Evolutionary conservation across 2,113 vertebrate genomes (phyloP).

Genomic region (Neolamprologus sp.): DNA sequence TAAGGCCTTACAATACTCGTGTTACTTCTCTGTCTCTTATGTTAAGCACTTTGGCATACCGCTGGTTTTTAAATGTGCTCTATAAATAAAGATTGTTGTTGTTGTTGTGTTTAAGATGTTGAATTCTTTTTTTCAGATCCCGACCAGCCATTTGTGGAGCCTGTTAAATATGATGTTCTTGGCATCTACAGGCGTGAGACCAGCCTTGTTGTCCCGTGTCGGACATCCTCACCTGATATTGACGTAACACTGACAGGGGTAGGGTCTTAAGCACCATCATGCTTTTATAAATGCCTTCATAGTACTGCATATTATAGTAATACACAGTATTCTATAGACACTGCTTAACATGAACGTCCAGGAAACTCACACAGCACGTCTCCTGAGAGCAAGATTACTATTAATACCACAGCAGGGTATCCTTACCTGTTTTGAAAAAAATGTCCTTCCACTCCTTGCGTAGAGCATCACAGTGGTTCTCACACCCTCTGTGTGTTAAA

Average conservation of each 20-base stretch:
- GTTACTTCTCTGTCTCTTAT: no score
- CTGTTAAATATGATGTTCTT: not conserved
- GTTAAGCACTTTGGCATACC: no score
- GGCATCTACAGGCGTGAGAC: slow-evolving; percentile 21
- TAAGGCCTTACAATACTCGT: no score
- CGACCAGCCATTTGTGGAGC: slow-evolving; percentile 73
- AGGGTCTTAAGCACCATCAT: slow-evolving; percentile 29
- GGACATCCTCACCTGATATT: slow-evolving; percentile 75
- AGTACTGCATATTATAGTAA: not conserved
- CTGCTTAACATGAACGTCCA: not conserved
- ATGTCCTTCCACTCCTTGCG: not conserved
- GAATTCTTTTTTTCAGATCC: slow-evolving; percentile 64
- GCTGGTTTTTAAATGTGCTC: no score
- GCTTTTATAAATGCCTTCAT: not conserved
- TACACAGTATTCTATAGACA: not conserved
- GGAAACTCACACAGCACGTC: not conserved
- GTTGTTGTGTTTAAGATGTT: not conserved
- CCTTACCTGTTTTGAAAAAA: not conserved
- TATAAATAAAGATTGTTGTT: no score
- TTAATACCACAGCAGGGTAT: not conserved
- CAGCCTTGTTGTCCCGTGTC: slow-evolving; percentile 74
- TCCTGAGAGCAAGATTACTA: not conserved
- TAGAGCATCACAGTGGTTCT: slow-evolving; percentile 28
- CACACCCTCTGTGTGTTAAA: slow-evolving; percentile 33
- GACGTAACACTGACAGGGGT: slow-evolving; percentile 71